Conservation (phyloP, 2,113 vertebrate species). For the Oryzias melastigma region DNA sequence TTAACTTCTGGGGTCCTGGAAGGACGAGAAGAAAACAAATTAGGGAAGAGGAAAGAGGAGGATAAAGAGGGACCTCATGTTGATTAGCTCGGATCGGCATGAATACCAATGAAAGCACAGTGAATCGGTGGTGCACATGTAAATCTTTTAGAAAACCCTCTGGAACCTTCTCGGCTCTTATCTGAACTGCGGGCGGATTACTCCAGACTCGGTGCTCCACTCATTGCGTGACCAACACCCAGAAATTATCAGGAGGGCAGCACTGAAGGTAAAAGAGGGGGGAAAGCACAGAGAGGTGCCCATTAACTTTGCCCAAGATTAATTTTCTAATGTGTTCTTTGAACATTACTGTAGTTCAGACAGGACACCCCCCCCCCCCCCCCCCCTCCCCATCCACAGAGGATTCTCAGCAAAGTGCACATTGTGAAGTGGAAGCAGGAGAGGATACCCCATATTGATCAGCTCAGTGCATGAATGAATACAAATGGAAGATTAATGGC, state of each 20-base stretch:
- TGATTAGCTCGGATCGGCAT: constrained; percentile 32
- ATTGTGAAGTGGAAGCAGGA: constrained; percentile 12
- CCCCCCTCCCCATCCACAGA: not conserved
- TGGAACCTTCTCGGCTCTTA: constrained; percentile 20
- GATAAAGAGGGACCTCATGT: constrained; percentile 45
- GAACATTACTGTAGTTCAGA: not conserved
- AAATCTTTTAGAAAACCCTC: constrained; percentile 26
- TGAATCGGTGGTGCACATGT: constrained; percentile 25
- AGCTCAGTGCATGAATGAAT: constrained; percentile 22
- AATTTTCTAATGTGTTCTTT: constrained; percentile 2
- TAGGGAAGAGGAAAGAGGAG: constrained; percentile 21
- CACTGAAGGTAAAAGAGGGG: not conserved
- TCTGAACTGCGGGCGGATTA: constrained; percentile 16
- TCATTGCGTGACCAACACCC: not conserved
- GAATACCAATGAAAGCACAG: constrained; percentile 41
- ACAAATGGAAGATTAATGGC: constrained; percentile 34
- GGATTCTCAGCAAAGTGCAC: constrained; percentile 10
- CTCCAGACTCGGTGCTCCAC: not conserved
- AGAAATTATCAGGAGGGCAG: not conserved
- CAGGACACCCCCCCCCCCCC: too few species aligned
- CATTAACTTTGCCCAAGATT: constrained; percentile 7
- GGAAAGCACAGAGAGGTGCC: not conserved
- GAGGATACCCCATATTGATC: constrained; percentile 28
- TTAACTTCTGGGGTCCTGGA: constrained; percentile 9
- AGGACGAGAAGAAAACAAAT: constrained; percentile 28